Evolutionary conservation across 2,888 invertebrate species (phyloP).

Genomic region (Tortricodes alternella): DNA sequence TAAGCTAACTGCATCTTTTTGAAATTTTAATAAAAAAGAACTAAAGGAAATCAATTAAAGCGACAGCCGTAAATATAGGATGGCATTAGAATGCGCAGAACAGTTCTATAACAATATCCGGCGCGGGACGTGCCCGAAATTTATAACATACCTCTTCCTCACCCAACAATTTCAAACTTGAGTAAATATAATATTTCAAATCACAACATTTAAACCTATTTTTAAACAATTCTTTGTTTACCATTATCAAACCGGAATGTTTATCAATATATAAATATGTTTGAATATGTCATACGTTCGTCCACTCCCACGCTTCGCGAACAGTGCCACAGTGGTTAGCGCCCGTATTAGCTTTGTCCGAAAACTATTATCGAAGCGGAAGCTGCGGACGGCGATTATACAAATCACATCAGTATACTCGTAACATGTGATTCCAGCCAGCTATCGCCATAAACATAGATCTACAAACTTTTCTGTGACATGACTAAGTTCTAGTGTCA

Average conservation of each 20-base stretch:
- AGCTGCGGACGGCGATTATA: constrained; percentile 8
- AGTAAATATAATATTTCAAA: neutral
- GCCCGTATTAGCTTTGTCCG: neutral
- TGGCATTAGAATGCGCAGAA: constrained; percentile 51
- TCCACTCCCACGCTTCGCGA: constrained; percentile 1
- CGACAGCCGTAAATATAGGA: constrained; percentile 25
- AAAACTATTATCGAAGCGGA: constrained; percentile 11
- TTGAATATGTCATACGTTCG: constrained; percentile 4
- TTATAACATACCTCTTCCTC: constrained; percentile 37
- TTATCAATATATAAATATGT: constrained; percentile 7
- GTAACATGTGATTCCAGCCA: constrained; percentile 17
- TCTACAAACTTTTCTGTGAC: constrained; percentile 1
- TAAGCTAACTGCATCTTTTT: neutral
- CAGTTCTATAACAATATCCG: constrained; percentile 56
- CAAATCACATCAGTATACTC: constrained; percentile 8
- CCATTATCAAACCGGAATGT: neutral
- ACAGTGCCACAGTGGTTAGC: constrained; percentile 2
- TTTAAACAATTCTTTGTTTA: too few relatives aligned
- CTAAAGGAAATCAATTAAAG: neutral
- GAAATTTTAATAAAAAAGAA: neutral
- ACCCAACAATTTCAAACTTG: neutral
- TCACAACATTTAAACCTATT: too few relatives aligned
- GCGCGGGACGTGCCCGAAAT: constrained; percentile 53
- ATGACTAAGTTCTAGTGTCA: too few relatives aligned
- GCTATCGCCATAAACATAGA: constrained; percentile 8